Conservation (phyloP, 2,888 invertebrate genomes). For the Ormyrus pomaceus region DNA sequence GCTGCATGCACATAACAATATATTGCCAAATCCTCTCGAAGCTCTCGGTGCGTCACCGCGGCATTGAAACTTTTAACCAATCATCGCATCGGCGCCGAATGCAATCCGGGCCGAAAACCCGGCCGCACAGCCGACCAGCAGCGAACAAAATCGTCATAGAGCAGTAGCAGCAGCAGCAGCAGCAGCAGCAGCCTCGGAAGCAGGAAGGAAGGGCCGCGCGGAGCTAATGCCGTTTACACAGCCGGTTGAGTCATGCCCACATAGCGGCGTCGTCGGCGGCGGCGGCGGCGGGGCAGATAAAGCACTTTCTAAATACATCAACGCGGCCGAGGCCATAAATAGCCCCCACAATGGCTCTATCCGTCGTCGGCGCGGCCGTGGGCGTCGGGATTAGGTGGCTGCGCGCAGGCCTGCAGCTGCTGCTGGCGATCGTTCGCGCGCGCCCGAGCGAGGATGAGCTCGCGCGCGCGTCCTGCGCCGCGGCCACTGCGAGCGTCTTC, state of each 20-base stretch:
- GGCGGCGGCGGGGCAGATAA: slow-evolving; percentile 57
- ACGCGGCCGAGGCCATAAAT: slow-evolving; percentile 64
- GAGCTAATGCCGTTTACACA: slow-evolving; percentile 63
- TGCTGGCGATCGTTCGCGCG: too few relatives aligned
- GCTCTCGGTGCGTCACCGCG: too few relatives aligned
- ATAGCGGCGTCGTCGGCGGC: slow-evolving; percentile 56
- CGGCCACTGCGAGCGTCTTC: too few relatives aligned
- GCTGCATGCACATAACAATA: too few relatives aligned
- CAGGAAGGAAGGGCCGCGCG: slow-evolving; percentile 46
- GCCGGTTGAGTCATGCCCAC: slow-evolving; percentile 67
- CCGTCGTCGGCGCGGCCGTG: slow-evolving; percentile 42
- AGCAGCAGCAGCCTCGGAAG: neutral
- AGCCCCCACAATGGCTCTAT: slow-evolving; percentile 66
- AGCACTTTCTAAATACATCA: slow-evolving; percentile 70
- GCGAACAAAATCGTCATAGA: neutral
- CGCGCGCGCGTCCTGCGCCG: too few relatives aligned
- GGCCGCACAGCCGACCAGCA: slow-evolving; percentile 10
- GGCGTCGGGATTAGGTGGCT: slow-evolving; percentile 29
- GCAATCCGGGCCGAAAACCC: neutral
- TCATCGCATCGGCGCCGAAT: too few relatives aligned
- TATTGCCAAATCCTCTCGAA: too few relatives aligned
- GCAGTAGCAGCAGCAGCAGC: too few relatives aligned
- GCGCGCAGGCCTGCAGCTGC: neutral
- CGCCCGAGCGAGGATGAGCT: too few relatives aligned
- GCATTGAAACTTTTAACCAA: too few relatives aligned